phyloP scores from a whole-genome alignment of 2,113 vertebrate species.

The Cebidichthys violaceus region DNA sequence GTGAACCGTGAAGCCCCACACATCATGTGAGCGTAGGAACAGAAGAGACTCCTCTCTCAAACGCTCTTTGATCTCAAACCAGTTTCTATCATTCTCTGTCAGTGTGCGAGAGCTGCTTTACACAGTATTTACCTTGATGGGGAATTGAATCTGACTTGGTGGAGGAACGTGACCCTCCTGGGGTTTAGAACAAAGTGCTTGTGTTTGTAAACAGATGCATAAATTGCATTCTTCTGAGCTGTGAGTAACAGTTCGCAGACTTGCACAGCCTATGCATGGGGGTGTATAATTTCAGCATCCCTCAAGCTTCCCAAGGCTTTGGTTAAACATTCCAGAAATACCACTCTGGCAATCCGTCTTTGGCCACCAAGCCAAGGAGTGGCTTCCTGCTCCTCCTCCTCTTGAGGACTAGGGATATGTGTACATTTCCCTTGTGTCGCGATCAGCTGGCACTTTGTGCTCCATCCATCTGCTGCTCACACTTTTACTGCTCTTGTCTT shows the following conservation, averaged over 20 bases:
- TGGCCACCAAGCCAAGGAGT: slow-evolving; percentile 55
- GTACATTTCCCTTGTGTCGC: slow-evolving; percentile 40
- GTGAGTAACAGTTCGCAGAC: slow-evolving; percentile 67
- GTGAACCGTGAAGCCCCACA: slow-evolving; percentile 44
- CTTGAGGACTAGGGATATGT: slow-evolving; percentile 40
- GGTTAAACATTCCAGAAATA: slow-evolving; percentile 78
- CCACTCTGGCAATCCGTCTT: slow-evolving; percentile 62
- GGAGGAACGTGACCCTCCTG: slow-evolving; percentile 66
- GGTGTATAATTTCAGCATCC: slow-evolving; percentile 69
- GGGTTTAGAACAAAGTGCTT: slow-evolving; percentile 75
- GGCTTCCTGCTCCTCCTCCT: slow-evolving; percentile 60
- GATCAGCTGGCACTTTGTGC: slow-evolving; percentile 42
- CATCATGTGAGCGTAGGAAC: slow-evolving; percentile 58
- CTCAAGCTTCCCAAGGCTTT: slow-evolving; percentile 63
- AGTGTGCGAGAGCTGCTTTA: slow-evolving; percentile 66
- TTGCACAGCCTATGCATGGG: slow-evolving; percentile 38
- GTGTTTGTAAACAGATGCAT: slow-evolving; percentile 78
- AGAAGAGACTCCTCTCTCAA: slow-evolving; percentile 49
- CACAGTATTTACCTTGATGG: slow-evolving; percentile 70
- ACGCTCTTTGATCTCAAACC: slow-evolving; percentile 70
- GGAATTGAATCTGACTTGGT: slow-evolving; percentile 68
- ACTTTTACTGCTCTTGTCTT: slow-evolving; percentile 23
- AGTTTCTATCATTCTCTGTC: slow-evolving; percentile 40
- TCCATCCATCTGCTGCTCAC: slow-evolving; percentile 46
- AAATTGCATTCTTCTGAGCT: slow-evolving; percentile 71